These are phyloP conservation scores for Coptodon rendalli DNA, from an alignment of 2,113 vertebrate genomes.

Conservation along the genomic window DNA sequence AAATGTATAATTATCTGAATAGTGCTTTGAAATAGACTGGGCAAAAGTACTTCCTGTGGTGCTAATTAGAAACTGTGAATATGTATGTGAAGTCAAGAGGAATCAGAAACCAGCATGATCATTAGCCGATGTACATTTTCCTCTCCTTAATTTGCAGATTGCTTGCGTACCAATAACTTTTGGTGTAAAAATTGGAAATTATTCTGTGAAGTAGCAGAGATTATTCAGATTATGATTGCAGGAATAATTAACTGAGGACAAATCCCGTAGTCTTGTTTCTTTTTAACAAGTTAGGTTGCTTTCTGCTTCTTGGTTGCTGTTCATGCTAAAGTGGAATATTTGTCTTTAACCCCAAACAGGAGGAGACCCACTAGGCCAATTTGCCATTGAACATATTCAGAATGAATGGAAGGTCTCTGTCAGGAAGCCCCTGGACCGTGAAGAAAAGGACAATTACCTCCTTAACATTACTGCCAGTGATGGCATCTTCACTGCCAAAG, in stretches of 20 bases:
- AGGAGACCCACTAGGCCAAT: conserved; percentile 91
- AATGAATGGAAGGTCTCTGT: conserved; percentile 98
- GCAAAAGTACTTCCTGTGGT: conserved; percentile 27
- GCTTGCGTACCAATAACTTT: not conserved
- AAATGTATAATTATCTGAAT: conserved; percentile 50
- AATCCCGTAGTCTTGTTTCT: not conserved
- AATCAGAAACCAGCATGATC: not conserved
- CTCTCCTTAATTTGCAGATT: not conserved
- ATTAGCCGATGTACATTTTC: not conserved
- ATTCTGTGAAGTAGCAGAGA: not conserved
- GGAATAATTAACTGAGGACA: not conserved
- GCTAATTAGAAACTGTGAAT: conserved; percentile 57
- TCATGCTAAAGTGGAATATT: conserved; percentile 14
- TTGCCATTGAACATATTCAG: conserved; percentile 87
- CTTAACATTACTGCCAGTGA: conserved; percentile 95
- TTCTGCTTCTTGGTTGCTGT: not conserved
- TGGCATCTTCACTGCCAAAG: conserved; percentile 87
- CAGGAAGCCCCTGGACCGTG: conserved; percentile 88
- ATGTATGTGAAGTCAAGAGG: conserved; percentile 36
- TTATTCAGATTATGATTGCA: not conserved
- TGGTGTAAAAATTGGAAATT: not conserved
- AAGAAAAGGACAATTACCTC: conserved; percentile 90
- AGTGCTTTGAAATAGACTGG: conserved; percentile 42
- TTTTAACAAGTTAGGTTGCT: not conserved
- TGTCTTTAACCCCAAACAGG: conserved; percentile 70